phyloP scores from a whole-genome alignment of 2,888 invertebrate species.

The Drosophila acutilabella region DNA sequence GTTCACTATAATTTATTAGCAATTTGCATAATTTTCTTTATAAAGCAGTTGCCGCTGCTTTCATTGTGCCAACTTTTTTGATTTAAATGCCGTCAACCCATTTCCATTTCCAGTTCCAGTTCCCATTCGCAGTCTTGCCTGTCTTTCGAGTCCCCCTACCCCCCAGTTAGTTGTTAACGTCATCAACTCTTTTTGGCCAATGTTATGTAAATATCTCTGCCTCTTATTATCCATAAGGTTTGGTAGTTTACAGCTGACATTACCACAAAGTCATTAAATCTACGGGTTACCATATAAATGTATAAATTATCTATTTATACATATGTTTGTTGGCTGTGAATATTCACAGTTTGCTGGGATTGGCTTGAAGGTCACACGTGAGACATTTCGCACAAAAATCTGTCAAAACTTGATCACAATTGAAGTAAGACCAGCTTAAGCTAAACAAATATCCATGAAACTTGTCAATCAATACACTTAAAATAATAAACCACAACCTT shows the following conservation, averaged over 20 bases:
- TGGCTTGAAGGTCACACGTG: conserved; percentile 29
- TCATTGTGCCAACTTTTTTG: conserved; percentile 62
- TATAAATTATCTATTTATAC: conserved; percentile 23
- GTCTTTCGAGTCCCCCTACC: neutral
- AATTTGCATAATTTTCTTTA: conserved; percentile 81
- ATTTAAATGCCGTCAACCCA: conserved; percentile 55
- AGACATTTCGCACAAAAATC: conserved; percentile 7
- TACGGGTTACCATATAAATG: conserved; percentile 37
- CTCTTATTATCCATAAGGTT: conserved; percentile 61
- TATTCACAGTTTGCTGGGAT: conserved; percentile 8
- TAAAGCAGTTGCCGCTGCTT: conserved; percentile 70
- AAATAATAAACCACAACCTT: conserved; percentile 5
- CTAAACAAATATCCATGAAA: neutral
- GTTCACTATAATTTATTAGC: conserved; percentile 80
- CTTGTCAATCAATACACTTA: neutral
- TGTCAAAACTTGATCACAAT: conserved; percentile 18
- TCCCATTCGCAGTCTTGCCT: conserved; percentile 1
- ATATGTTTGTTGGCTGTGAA: neutral
- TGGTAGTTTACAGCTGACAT: conserved; percentile 51
- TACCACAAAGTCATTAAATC: conserved; percentile 47
- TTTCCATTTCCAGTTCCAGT: conserved; percentile 24
- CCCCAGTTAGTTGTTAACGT: conserved; percentile 22
- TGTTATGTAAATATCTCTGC: conserved; percentile 71
- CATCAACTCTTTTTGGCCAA: conserved; percentile 71
- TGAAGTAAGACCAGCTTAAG: conserved; percentile 12